Base-by-base conservation (phyloP, 2,113 vertebrate genomes). In the Casuarius casuarius region DNA sequence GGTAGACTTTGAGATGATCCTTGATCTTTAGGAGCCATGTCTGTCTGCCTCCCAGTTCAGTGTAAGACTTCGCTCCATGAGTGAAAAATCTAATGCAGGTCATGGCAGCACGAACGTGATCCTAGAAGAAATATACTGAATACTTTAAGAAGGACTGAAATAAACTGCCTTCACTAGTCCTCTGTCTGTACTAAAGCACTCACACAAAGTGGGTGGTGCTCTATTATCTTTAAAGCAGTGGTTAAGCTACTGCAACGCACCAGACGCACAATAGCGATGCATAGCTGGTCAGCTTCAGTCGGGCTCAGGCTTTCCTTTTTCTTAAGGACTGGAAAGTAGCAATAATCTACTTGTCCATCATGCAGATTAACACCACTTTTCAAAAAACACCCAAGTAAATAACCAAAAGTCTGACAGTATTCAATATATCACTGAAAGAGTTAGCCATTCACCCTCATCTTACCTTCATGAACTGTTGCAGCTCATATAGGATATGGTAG, bases 381-480 rank as follows among this genome's bases (percentile, higher is more conserved):
- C 56, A 59, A 59, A 59, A 59, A 58, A 33, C 17, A 59, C 56
- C 31, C 19, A 76, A 71, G 15, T 33, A 70, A 83, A 22, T 35
- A 77, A 84, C 7, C 14, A 31, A 1, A 89, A 93, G 61, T 38
- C 58, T 86, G 33, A 75, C 7, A 78, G n/a, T 10, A 87, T 75
- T 92, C 20, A 81, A 22, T 49, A 66, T 14, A 88, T 90, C 61
- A 61, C 3, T 38, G 49, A 72, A 33, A 46, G 19, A 61, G 33
- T 46, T 17, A 44, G 48, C 75, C 29, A 66, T 46, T 42, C 66
- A 58, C 28, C 19, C 49, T 52, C 46, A 48, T 31, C 84, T 86
- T 91, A 99, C 99, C 98, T 98, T 99, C 99, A 99, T 99, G 94
- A 99, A 99, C 96, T 99, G 99, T 86, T 99, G 99, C 17, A 99